Conservation (phyloP, 2,888 invertebrate species). For the Eupithecia tripunctaria region DNA sequence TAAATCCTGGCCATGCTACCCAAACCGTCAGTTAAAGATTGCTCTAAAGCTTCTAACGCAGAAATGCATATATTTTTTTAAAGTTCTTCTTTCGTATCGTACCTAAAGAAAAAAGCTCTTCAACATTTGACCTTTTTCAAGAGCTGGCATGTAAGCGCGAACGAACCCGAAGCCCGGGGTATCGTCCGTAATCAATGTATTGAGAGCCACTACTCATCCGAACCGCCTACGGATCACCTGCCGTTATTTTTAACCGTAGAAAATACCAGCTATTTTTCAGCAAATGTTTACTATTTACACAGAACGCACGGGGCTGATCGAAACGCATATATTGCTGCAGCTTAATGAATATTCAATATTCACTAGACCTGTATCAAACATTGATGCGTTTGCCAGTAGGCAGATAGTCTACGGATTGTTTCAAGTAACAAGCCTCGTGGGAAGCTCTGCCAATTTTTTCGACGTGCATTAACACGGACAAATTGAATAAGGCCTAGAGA, state of each 20-base stretch:
- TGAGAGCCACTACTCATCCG: slow-evolving; percentile 57
- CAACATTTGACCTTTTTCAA: slow-evolving; percentile 44
- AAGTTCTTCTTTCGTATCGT: slow-evolving; percentile 17
- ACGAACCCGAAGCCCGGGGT: slow-evolving; percentile 36
- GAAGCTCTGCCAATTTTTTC: slow-evolving; percentile 49
- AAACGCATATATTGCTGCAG: slow-evolving; percentile 44
- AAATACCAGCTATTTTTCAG: slow-evolving; percentile 53
- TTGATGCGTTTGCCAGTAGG: slow-evolving; percentile 63
- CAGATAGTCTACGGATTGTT: slow-evolving; percentile 52
- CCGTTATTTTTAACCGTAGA: slow-evolving; percentile 52
- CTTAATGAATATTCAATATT: slow-evolving; percentile 44
- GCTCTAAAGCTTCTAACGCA: neutral
- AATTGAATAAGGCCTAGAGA: slow-evolving; percentile 45
- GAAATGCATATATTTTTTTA: neutral
- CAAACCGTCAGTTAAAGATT: neutral
- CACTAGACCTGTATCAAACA: slow-evolving; percentile 51
- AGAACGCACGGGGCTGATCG: slow-evolving; percentile 59
- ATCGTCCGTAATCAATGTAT: slow-evolving; percentile 61
- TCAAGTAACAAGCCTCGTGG: slow-evolving; percentile 56
- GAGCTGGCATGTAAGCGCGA: slow-evolving; percentile 38
- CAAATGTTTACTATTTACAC: slow-evolving; percentile 63
- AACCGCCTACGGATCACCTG: slow-evolving; percentile 46
- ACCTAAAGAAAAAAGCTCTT: slow-evolving; percentile 29
- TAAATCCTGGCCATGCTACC: neutral
- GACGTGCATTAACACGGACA: slow-evolving; percentile 43